Conservation (phyloP, 2,888 invertebrate genomes). For the Dynastes maya region DNA sequence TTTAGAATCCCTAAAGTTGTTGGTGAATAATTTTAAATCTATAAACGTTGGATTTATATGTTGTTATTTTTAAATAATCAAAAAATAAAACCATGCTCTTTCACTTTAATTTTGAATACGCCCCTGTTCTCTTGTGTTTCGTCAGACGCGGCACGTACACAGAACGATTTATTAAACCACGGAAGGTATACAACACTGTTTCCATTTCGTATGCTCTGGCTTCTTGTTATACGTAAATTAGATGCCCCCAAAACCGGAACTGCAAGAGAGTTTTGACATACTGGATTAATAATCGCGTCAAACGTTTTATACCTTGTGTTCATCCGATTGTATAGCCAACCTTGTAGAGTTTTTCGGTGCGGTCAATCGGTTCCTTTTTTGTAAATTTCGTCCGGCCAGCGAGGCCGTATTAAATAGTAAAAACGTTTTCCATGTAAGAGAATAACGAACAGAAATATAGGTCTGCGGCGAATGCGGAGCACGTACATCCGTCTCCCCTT, state of each 20-base stretch:
- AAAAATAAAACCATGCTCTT: no score
- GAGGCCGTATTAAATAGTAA: not conserved
- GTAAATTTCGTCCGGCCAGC: not conserved
- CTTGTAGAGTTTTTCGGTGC: not conserved
- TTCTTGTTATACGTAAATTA: not conserved
- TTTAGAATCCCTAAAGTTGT: no score
- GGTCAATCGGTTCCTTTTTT: not conserved
- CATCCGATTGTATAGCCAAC: not conserved
- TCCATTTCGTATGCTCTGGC: not conserved
- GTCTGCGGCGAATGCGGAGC: not conserved
- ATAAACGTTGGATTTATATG: no score
- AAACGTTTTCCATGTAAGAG: not conserved
- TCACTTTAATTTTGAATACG: not conserved
- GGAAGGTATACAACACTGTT: not conserved
- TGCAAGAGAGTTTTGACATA: not conserved
- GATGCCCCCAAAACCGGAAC: not conserved
- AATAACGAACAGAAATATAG: not conserved
- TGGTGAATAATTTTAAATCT: no score
- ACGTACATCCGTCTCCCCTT: not conserved
- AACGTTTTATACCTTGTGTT: not conserved
- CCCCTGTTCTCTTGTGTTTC: not conserved
- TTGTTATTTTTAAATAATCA: no score
- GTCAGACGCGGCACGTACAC: not conserved
- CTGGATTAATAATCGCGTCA: not conserved
- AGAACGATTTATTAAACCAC: constrained; percentile 16